Evolutionary conservation across 2,113 vertebrate genomes (phyloP), one percentile per base, ranked within the genome.

Genomic region (Plecotus auritus): DNA sequence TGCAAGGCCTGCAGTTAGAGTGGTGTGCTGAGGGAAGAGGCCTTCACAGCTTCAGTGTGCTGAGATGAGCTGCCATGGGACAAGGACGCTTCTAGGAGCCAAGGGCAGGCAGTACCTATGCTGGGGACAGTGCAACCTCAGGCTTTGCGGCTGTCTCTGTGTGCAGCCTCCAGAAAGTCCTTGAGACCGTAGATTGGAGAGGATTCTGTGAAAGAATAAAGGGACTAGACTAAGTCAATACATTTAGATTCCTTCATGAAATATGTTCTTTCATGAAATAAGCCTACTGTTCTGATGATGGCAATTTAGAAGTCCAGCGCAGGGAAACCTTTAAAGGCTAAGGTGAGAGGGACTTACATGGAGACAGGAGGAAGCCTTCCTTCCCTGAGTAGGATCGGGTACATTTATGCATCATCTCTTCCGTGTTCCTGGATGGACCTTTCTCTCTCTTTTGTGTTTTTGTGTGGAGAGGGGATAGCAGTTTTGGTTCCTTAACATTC

Each of bases 81-180:
- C 0, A 20, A 45, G 51, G 51, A 2, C 5, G 20, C 56, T 56
- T 54, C 35, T 16, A 9, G 74, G 47, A 40, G 32, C 54, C 2
- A 3, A 11, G 72, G 23, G 20, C 54, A 11, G 28, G 26, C 30
- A 1, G 28, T 9, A 18, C 20, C 0, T 1, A 1, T 18, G 8
- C 74, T 4, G 4, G n/a, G 85, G 30, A 61, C 2, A 9, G 54
- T 0, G 2, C 64, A 26, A 0, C 61, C 12, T 0, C 9, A 2
- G 87, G 67, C 54, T 47, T 32, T 13, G 54, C 40, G 1, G 4
- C 37, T 35, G 4, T 56, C 20, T 73, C 13, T n/a, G 11, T 13
- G 73, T 8, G 16, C 23, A 30, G 30, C 51, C 22, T 47, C 73
- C 32, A 23, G 88, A 88, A 76, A 9, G 85, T 23, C 12, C 0